These are phyloP conservation scores for Phylloscopus collybita DNA, from an alignment of 2,797 vertebrate species.

Conservation along the genomic window DNA sequence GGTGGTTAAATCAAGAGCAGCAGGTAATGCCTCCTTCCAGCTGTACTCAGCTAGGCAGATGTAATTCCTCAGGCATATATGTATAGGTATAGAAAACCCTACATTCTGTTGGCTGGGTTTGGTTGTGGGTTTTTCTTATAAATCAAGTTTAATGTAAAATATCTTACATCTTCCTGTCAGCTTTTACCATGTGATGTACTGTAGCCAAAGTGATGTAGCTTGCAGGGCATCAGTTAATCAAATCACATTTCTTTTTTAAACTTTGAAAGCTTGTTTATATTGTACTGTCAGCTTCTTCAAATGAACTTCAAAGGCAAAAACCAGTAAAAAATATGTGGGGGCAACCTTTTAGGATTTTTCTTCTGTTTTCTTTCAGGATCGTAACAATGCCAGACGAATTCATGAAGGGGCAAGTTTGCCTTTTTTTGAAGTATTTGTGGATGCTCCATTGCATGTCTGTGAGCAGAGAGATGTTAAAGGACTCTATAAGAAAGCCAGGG, in stretches of 20 bases:
- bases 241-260: background rate
- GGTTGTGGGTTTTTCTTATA: background rate
- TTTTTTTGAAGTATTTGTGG: slow-evolving; percentile 98
- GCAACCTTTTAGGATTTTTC: background rate
- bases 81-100: background rate
- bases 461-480: slow-evolving; percentile 98
- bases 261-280: background rate
- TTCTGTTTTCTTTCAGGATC: slow-evolving; percentile 83
- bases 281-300: background rate
- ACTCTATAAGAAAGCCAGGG: slow-evolving; percentile 95
- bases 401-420: slow-evolving; percentile 93
- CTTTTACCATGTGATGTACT: background rate
- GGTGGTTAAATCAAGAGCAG: background rate
- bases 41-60: background rate
- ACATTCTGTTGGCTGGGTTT: background rate
- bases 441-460: slow-evolving; percentile 94
- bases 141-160: background rate
- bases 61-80: background rate
- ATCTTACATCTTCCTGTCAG: background rate
- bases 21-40: background rate
- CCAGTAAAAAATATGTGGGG: background rate
- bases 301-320: background rate
- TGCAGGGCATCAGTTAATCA: background rate
- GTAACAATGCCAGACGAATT: slow-evolving; percentile 92
- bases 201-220: background rate